phyloP scores from a whole-genome alignment of 2,113 vertebrate species.

The Colinus virginianus region DNA sequence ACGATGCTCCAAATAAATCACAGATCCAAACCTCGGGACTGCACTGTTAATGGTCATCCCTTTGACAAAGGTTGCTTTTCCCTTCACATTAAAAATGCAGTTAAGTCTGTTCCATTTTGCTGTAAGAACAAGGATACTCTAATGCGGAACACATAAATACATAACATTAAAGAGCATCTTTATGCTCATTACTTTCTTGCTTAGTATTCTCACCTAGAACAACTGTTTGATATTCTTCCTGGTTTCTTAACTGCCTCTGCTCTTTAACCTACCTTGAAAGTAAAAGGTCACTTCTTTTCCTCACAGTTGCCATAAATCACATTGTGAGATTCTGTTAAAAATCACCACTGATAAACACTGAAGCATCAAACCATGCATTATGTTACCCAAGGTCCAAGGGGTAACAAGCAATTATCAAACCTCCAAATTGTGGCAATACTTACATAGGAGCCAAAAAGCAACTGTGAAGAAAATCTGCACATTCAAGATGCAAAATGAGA shows the following conservation, averaged over 20 bases:
- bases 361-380: background rate
- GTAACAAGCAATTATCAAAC: background rate
- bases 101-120: fast-evolving
- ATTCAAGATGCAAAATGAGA: background rate
- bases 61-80: background rate
- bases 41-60: background rate
- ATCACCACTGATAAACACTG: background rate
- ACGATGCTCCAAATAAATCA: background rate
- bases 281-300: background rate
- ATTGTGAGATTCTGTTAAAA: background rate
- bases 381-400: background rate
- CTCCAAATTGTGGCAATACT: background rate
- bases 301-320: background rate
- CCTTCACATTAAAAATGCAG: background rate
- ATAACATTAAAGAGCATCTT: background rate
- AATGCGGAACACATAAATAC: background rate
- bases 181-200: background rate
- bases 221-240: background rate
- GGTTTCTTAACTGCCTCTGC: background rate
- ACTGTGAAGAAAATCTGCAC: background rate
- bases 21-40: background rate
- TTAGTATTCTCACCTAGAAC: background rate
- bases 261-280: slow-evolving; percentile 19
- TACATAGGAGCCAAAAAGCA: background rate
- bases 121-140: background rate